Base-by-base conservation (phyloP, 30 jellyfish, hydroid and myxozoan species). In the Euphysa ruthae region DNA sequence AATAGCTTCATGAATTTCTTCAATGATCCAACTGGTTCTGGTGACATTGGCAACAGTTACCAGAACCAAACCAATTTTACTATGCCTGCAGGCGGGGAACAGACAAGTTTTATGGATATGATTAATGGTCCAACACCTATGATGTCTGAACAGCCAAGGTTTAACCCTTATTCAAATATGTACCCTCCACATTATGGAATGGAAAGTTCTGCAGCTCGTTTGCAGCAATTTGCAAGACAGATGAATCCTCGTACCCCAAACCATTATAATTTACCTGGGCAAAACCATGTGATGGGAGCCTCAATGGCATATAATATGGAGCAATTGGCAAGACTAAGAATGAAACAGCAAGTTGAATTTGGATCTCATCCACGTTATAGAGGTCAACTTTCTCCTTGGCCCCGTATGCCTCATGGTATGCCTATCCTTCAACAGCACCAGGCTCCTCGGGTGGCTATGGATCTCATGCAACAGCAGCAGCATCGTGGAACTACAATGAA, bases 201-300 rank as follows among this genome's bases (percentile, higher is more conserved):
- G 80, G 80, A 68, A 50, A 68, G 49, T 26, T 68, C 80, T 43
- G 80, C 80, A n/a, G 69, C 69, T 22, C 46, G 80, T n/a, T 38
- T 68, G 15, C 80, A 68, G 29, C 80, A 68, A 54, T 68, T 68
- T 50, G 80, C 80, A 19, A 44, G 80, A 68, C 80, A 68, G 49
- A n/a, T 65, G 49, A 28, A 49, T 3, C 80, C 80, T 30, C 73
- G 80, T 8, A 49, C 69, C 21, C 16, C 50, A 1, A 24, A 24
- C 16, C 4, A n/a, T 25, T 61, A 26, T 61, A 43, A 18, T 27
- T 24, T 68, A 16, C 63, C 77, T 33, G 80, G 80, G 22, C 69
- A 68, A 21, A 22, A 56, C 6, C n/a, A n/a, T n/a, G 22, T 32
- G 14, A 38, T 43, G 50, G 50, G 25, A 14, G 80, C 44, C n/a